phyloP scores from a whole-genome alignment of 2,113 vertebrate species.

The Psephotus haematonotus region DNA sequence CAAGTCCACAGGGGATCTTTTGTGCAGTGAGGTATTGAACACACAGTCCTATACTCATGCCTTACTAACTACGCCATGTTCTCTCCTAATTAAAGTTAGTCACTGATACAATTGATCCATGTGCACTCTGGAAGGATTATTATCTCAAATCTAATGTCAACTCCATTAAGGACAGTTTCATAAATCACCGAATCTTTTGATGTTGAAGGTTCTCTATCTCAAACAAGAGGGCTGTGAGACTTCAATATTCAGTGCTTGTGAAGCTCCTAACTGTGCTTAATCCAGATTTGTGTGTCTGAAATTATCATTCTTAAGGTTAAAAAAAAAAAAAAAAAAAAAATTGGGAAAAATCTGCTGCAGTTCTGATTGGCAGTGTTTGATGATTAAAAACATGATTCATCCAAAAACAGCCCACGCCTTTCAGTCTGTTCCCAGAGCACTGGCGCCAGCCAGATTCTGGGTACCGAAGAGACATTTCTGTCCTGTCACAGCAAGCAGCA shows the following conservation, averaged over 20 bases:
- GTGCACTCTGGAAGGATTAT: background rate
- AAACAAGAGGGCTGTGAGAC: background rate
- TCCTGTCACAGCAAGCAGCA: slow-evolving; percentile 63
- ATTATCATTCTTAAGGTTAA: background rate
- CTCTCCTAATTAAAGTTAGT: slow-evolving; percentile 27
- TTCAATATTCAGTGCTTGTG: background rate
- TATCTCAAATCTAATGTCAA: background rate
- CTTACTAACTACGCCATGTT: background rate
- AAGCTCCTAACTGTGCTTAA: background rate
- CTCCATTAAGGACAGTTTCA: background rate
- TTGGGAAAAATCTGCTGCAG: slow-evolving; percentile 9
- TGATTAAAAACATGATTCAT: slow-evolving; percentile 71
- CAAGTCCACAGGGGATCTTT: background rate
- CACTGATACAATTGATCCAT: slow-evolving; percentile 15
- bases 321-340: background rate
- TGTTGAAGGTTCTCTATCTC: background rate
- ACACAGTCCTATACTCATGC: background rate
- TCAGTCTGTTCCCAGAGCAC: slow-evolving; percentile 65
- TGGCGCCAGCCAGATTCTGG: slow-evolving; percentile 67
- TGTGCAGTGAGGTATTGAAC: background rate
- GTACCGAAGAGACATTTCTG: slow-evolving; percentile 66
- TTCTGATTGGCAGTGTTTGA: slow-evolving; percentile 63
- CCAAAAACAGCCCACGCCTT: slow-evolving; percentile 64
- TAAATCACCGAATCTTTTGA: background rate
- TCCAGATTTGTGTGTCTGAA: background rate